These are phyloP conservation scores for Lagopus leucura DNA, from an alignment of 2,113 vertebrate species.

Conservation along the genomic window DNA sequence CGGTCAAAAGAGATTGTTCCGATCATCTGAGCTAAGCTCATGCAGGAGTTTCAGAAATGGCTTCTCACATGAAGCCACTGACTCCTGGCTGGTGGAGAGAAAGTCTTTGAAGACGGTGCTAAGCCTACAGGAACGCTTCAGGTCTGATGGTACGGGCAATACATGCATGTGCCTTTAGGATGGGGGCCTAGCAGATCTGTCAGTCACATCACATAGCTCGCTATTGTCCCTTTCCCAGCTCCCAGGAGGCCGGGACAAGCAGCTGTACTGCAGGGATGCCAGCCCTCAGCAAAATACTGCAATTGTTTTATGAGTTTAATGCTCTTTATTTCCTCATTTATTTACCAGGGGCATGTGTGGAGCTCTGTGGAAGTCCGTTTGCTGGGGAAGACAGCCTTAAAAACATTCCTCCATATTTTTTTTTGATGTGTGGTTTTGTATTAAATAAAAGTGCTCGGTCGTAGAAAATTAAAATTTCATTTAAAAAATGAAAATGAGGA, in stretches of 20 bases:
- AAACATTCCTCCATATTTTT: neutral
- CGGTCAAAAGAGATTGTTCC: neutral
- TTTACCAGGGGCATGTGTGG: slow-evolving; percentile 15
- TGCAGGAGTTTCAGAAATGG: neutral
- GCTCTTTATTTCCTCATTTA: slow-evolving; percentile 46
- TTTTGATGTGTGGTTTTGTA: neutral
- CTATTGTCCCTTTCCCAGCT: slow-evolving; percentile 53
- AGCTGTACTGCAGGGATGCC: slow-evolving; percentile 61
- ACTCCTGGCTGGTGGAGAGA: neutral
- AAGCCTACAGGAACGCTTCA: neutral
- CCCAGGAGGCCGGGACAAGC: slow-evolving; percentile 24
- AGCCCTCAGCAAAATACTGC: slow-evolving; percentile 56
- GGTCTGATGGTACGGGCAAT: neutral
- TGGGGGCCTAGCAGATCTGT: neutral
- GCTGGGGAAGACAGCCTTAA: neutral
- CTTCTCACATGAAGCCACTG: neutral
- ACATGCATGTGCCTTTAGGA: neutral
- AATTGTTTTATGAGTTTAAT: slow-evolving; percentile 58
- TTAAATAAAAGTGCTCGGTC: neutral
- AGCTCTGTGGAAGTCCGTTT: neutral
- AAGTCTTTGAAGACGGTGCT: neutral
- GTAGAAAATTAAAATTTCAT: neutral
- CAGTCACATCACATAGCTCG: neutral
- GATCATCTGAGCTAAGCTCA: neutral
- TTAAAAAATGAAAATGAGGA: neutral